Conservation (phyloP, 2,797 vertebrate genomes). For the Zalophus californianus region DNA sequence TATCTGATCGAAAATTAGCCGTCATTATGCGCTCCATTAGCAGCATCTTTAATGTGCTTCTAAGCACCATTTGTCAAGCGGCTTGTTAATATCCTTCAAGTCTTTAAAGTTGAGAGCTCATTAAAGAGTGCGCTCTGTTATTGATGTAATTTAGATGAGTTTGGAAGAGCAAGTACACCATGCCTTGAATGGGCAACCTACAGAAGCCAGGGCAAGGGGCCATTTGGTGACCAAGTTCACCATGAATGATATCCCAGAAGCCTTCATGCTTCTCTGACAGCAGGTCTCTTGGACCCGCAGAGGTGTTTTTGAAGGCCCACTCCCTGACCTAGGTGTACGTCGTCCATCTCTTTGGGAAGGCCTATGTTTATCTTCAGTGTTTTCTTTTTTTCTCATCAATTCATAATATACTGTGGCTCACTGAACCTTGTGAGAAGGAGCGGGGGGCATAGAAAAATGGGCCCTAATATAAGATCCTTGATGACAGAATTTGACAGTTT, state of each 20-base stretch:
- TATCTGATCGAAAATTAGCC: constrained; percentile 99
- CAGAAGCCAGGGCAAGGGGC: constrained; percentile 72
- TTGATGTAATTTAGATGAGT: constrained; percentile 97
- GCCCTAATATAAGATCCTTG: background rate
- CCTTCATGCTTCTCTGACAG: background rate
- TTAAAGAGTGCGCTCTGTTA: constrained; percentile 98
- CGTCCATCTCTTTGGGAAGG: constrained; percentile 28
- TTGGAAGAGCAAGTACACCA: constrained; percentile 89
- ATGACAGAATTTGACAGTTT: background rate
- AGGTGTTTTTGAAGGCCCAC: background rate
- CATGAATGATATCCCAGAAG: constrained; percentile 28
- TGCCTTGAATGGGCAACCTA: constrained; percentile 84
- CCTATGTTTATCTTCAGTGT: background rate
- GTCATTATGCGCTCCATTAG: constrained; percentile 99
- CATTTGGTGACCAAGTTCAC: constrained; percentile 58
- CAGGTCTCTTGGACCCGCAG: background rate
- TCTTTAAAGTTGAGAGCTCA: constrained; percentile 99
- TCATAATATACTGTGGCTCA: background rate
- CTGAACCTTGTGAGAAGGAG: background rate
- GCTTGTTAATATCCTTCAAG: constrained; percentile 99
- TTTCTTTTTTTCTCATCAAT: background rate
- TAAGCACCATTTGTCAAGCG: constrained; percentile 99
- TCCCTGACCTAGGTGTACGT: background rate
- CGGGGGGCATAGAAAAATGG: background rate
- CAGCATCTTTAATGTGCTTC: constrained; percentile 99